Evolutionary conservation across 2,113 vertebrate species (phyloP), one percentile per base, ranked within the genome.

Genomic region (Catagonus wagneri): DNA sequence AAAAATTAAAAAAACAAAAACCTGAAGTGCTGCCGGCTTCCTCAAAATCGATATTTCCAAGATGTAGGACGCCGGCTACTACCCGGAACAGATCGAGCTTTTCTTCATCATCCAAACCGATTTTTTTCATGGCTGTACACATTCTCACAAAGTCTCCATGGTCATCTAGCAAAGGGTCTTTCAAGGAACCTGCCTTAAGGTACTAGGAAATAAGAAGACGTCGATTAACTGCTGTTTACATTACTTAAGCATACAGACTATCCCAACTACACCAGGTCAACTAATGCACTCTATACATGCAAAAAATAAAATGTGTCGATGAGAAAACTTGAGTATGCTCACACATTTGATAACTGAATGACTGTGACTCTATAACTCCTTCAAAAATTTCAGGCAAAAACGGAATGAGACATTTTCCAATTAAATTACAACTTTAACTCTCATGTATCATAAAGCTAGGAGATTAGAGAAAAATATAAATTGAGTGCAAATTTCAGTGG

Each of bases 11-110:
- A 44, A n/a, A 25, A 4, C 79, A 61, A 29, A 95, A 97, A 99
- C 99, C 99, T 98, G 99, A 99, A 65, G 99, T 99, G 98, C 99
- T 99, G 16, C 99, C 99, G 0, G 99, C 99, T 99, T 99, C 99
- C 97, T 99, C 99, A n/a, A 99, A 99, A 98, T 99, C 99, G 16
- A 99, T 98, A 98, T 99, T 99, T 52, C 99, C 99, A 86, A 99
- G 99, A 97, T 99, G 99, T 93, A 99, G 98, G 76, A 99, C 99
- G 8, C 99, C 99, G 1, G 99, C 99, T 84, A 99, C 99, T 74
- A 99, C 99, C 88, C 99, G 97, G 98, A 99, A 99, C 93, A 99
- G 98, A 97, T 99, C 99, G 88, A 99, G 99, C 95, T 99, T 99
- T 98, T 99, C 99, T 7, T 97, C 98, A 97, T 99, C 99, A 92